Evolutionary conservation across 1,140 invertebrate species (phyloP).

Genomic region (Diprion similis): DNA sequence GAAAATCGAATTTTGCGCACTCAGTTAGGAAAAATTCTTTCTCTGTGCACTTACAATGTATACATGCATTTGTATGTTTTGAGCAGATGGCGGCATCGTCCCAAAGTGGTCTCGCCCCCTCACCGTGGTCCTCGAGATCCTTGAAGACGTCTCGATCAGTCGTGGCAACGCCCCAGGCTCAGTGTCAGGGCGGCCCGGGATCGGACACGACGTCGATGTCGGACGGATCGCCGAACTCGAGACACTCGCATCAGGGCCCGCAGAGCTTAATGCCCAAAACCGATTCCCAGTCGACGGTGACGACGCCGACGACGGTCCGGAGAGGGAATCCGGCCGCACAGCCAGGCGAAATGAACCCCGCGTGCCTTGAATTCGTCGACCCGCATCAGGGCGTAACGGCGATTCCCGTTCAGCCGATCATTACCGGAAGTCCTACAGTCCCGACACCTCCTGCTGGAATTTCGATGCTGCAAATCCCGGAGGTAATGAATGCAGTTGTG

Average conservation of each 20-base stretch:
- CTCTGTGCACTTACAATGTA: neutral
- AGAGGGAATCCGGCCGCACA: constrained; percentile 21
- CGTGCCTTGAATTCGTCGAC: constrained; percentile 61
- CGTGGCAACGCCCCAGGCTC: constrained; percentile 45
- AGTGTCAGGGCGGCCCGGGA: constrained; percentile 60
- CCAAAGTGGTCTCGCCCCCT: constrained; percentile 36
- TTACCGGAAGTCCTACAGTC: constrained; percentile 49
- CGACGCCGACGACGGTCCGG: constrained; percentile 33
- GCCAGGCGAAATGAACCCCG: constrained; percentile 30
- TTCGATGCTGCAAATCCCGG: constrained; percentile 39
- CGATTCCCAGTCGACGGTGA: constrained; percentile 25
- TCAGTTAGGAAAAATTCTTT: too few species aligned
- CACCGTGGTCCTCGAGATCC: constrained; percentile 58
- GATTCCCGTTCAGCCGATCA: constrained; percentile 68
- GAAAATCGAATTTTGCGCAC: too few species aligned
- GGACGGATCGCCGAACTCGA: constrained; percentile 70
- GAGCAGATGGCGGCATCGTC: constrained; percentile 31
- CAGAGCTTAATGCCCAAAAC: constrained; percentile 52
- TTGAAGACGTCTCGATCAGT: constrained; percentile 45
- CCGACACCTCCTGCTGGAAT: constrained; percentile 19
- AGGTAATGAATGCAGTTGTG: constrained; percentile 31
- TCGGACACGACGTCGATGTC: constrained; percentile 74
- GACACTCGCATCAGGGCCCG: constrained; percentile 64
- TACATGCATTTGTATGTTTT: too few species aligned
- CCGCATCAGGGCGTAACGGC: constrained; percentile 68